These are phyloP conservation scores for Anarsia innoxiella DNA, from an alignment of 2,888 invertebrate species.

Conservation along the genomic window DNA sequence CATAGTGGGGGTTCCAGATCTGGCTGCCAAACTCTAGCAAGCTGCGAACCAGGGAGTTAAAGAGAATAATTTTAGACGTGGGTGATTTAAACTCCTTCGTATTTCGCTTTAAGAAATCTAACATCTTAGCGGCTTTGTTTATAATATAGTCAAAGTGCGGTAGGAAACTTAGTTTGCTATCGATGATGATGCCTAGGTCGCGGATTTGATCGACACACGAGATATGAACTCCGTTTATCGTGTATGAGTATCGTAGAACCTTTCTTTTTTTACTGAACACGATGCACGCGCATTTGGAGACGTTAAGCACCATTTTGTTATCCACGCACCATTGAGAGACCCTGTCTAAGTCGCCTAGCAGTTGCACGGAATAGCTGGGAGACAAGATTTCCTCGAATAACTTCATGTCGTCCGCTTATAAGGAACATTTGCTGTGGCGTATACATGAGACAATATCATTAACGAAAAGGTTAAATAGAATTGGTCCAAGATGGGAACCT, in stretches of 20 bases:
- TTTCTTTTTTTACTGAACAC: neutral
- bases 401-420: neutral
- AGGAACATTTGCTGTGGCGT: neutral
- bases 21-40: neutral
- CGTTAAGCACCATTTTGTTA: neutral
- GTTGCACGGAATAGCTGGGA: neutral
- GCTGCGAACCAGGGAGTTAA: neutral
- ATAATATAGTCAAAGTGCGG: neutral
- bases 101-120: neutral
- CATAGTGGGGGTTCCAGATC: neutral
- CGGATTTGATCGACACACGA: neutral
- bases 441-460: neutral
- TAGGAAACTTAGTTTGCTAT: neutral
- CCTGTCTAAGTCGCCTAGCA: neutral
- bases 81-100: neutral
- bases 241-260: neutral
- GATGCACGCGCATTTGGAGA: neutral
- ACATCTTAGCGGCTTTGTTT: neutral
- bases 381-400: neutral
- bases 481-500: constrained; percentile 8
- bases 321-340: neutral
- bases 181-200: neutral
- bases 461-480: constrained; percentile 6
- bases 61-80: neutral
- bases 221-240: neutral